Conservation (phyloP, 2,888 invertebrate genomes). For the Agonopterix arenella region DNA sequence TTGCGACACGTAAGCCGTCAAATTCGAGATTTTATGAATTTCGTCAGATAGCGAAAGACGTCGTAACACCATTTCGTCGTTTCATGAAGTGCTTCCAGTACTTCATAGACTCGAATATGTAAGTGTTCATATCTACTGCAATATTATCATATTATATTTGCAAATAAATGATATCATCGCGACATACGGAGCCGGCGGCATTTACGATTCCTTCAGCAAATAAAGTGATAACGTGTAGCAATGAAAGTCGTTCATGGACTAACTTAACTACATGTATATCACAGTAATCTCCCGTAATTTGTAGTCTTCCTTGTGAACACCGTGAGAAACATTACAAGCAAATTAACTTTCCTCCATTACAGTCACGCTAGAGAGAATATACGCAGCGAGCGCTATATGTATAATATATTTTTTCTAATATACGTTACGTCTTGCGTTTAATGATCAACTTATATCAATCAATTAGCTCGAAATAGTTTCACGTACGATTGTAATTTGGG, state of each 20-base stretch:
- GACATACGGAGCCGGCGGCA: conserved; percentile 8
- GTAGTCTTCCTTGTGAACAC: conserved; percentile 37
- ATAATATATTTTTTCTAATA: conserved; percentile 28
- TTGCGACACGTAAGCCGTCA: too few relatives aligned
- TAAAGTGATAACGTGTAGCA: conserved; percentile 16
- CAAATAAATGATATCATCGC: conserved; percentile 26
- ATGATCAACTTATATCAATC: conserved; percentile 36
- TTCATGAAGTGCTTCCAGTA: neutral
- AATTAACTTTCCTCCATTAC: conserved; percentile 61
- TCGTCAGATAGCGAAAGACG: too few relatives aligned
- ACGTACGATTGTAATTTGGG: conserved; percentile 48
- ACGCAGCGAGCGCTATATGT: conserved; percentile 36
- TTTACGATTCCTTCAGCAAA: conserved; percentile 18
- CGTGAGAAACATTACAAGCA: conserved; percentile 63
- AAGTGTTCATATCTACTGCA: neutral
- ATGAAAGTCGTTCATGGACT: conserved; percentile 18
- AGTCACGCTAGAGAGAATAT: conserved; percentile 57
- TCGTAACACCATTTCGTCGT: neutral
- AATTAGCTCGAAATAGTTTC: conserved; percentile 48
- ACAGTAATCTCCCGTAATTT: conserved; percentile 27
- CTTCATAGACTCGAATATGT: neutral
- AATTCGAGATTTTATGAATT: too few relatives aligned
- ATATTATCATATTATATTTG: conserved; percentile 13
- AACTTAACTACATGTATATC: conserved; percentile 10
- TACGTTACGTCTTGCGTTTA: conserved; percentile 36